Evolutionary conservation across 2,888 invertebrate species (phyloP), one percentile per base, ranked within the genome.

Genomic region (Sesia bembeciformis): DNA sequence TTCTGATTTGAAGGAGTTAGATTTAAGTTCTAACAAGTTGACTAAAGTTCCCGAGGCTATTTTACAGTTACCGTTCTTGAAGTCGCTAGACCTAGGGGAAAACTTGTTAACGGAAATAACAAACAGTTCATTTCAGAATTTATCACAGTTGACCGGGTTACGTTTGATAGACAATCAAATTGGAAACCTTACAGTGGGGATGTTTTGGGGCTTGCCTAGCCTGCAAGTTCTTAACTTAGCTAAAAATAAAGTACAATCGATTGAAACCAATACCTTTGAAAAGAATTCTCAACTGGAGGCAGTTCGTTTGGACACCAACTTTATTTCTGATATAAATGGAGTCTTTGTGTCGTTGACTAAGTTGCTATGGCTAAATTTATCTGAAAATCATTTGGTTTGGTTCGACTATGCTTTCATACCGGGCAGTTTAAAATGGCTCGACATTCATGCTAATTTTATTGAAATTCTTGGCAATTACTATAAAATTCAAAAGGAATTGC

Each of bases 331-430:
- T 78, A 95, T 97, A 70, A 97, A 97, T 83, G 96, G 96, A 5
- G 95, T 96, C 61, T 96, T 97, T 78, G 94, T 96, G 53, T 94
- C 95, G 55, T 88, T 97, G 60, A 93, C 94, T 49, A 95, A 94
- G 66, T 90, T 97, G 58, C 86, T 96, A 71, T 95, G 97, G 94
- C 85, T 97, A 57, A 97, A 97, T 88, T 91, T 97, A 56, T 96
- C 96, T 49, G 96, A 96, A 84, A 97, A 97, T 86, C 96, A 96
- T 83, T 91, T 97, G 70, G 94, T 95, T 43, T 96, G 96, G 96
- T 97, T 97, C 84, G 97, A 97, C 81, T 97, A 96, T 78, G 96
- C 97, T 40, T 96, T 97, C 70, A 93, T 97, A 64, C 97, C 97
- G 5, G 93, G 93, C 58, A 95, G 94, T 76, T 90, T 97, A 51